Conservation (phyloP, 2,888 invertebrate genomes). For the Calameuta idolon region DNA sequence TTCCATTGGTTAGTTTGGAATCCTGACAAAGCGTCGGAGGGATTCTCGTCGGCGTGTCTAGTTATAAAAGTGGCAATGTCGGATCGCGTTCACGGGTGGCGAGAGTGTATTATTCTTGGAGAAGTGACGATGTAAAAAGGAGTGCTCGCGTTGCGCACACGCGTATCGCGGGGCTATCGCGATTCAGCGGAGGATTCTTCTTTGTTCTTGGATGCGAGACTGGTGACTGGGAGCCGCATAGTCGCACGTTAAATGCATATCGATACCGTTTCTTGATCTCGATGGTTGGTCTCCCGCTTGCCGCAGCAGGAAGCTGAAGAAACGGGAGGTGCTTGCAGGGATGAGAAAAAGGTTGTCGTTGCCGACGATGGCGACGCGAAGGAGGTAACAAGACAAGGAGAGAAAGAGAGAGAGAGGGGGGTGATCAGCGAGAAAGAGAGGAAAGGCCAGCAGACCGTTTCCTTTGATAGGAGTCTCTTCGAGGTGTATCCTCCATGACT, state of each 20-base stretch:
- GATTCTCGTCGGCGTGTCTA: not conserved
- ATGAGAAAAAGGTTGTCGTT: conserved; percentile 7
- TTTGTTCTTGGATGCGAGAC: not conserved
- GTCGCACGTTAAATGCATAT: conserved; percentile 21
- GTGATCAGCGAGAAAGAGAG: not conserved
- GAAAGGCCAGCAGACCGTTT: not conserved
- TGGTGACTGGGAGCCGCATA: conserved; percentile 8
- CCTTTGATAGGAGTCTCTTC: conserved; percentile 16
- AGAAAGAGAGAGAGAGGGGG: conserved; percentile 5
- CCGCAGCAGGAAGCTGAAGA: conserved; percentile 11
- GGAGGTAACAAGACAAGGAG: conserved; percentile 3
- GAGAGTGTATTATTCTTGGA: not conserved
- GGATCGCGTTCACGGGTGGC: not conserved
- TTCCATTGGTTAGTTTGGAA: not conserved
- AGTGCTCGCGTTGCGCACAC: not conserved
- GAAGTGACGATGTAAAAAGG: not conserved
- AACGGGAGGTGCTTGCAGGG: conserved; percentile 12
- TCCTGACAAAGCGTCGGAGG: not conserved
- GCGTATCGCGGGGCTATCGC: not conserved
- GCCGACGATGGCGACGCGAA: not conserved
- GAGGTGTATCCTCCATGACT: not conserved
- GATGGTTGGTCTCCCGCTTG: conserved; percentile 1
- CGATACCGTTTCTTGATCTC: conserved; percentile 16
- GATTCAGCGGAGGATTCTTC: conserved; percentile 4
- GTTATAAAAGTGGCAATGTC: not conserved